Evolutionary conservation across 2,113 vertebrate genomes (phyloP), one percentile per base, ranked within the genome.

Genomic region (Heterocephalus glaber): DNA sequence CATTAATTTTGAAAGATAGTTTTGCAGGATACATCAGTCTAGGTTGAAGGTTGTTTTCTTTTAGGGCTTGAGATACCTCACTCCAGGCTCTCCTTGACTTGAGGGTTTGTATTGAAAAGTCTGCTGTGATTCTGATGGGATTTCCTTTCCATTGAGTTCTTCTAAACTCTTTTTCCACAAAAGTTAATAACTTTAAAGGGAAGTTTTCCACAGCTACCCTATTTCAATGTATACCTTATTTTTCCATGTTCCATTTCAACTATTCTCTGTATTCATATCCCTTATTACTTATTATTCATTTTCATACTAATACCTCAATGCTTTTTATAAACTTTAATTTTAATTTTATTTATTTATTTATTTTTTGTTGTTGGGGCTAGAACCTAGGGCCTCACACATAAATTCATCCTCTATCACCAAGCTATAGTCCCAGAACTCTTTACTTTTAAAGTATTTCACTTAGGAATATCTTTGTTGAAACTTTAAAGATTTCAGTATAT

Each of bases 401-500:
- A 74, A 11, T 41, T 17, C 8, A 63, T 26, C 11, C 4, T 80
- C 7, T n/a, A 41, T 28, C 47, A 74, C 35, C 28, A 63, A 58
- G 30, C 38, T 56, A 9, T 10, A 49, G 17, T 30, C 24, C 38
- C 70, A 11, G 11, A 72, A 9, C n/a, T n/a, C 28, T 80, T 79
- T 76, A 52, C 49, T 84, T 80, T 91, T 63, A 63, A 66, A 68
- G 24, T n/a, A 22, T 93, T 85, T 89, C 61, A 44, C n/a, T 92
- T 90, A 60, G 5, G 9, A 74, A 65, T 80, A 79, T 58, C 8
- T 60, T 87, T 56, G 16, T 81, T 54, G 35, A 22, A 74, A 68
- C 61, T 82, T 52, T 0, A 26, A 70, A 19, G 26, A 61, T 54
- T 66, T 89, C 6, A 41, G 35, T 86, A 81, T 38, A 90, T 74